Evolutionary conservation across 2,797 vertebrate species (phyloP).

Genomic region (Antrozous pallidus): DNA sequence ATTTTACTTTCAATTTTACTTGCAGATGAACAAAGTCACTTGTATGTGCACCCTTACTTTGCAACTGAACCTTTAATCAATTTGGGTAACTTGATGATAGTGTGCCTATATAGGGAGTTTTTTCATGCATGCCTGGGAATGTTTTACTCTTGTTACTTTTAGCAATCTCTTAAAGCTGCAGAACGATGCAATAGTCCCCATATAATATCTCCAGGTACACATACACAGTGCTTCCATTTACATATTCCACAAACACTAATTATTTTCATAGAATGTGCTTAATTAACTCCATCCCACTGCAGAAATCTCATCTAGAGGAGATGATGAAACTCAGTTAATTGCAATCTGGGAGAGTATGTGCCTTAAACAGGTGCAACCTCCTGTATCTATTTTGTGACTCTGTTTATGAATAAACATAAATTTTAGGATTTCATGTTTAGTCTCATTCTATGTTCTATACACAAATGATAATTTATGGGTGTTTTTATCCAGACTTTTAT

Average conservation of each 20-base stretch:
- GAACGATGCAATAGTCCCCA: not conserved
- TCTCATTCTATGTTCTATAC: slow-evolving; percentile 20
- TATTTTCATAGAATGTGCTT: slow-evolving; percentile 58
- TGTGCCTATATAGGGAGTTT: not conserved
- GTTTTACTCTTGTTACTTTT: not conserved
- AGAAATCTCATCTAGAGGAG: slow-evolving; percentile 36
- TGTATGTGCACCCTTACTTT: not conserved
- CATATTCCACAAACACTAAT: slow-evolving; percentile 3
- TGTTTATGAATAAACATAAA: slow-evolving; percentile 76
- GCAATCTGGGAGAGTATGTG: slow-evolving; percentile 29
- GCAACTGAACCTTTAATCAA: not conserved
- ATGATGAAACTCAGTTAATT: slow-evolving; percentile 61
- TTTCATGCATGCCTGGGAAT: not conserved
- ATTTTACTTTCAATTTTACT: slow-evolving; percentile 22
- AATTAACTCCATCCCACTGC: slow-evolving; percentile 46
- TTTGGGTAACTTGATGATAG: not conserved
- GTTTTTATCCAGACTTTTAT: not conserved
- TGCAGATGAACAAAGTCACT: not conserved
- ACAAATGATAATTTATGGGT: slow-evolving; percentile 53
- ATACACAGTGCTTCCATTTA: not conserved
- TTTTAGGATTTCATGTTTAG: slow-evolving; percentile 48
- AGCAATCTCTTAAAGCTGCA: not conserved
- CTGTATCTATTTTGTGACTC: slow-evolving; percentile 63
- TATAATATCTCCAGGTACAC: not conserved
- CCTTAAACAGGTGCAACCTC: slow-evolving; percentile 55